phyloP scores from a whole-genome alignment of 1,140 invertebrate species.

The Danaus plexippus region DNA sequence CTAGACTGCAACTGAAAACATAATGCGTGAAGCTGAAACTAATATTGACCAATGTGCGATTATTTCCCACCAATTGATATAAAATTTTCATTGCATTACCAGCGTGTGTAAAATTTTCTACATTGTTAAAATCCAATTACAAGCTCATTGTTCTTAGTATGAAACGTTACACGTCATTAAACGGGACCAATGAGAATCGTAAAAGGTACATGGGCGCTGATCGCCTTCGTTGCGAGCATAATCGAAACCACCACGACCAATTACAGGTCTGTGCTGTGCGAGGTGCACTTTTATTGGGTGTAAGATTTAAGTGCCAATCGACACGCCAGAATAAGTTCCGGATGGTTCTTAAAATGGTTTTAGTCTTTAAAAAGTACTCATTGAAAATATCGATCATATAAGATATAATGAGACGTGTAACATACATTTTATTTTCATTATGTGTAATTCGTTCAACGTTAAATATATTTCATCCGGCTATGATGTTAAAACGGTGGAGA shows the following conservation, averaged over 20 bases:
- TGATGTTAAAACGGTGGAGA: constrained; percentile 34
- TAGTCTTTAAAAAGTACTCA: constrained; percentile 18
- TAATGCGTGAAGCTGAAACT: background rate
- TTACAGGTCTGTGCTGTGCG: constrained; percentile 50
- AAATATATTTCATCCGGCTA: background rate
- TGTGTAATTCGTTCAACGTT: constrained; percentile 4
- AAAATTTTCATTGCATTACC: constrained; percentile 5
- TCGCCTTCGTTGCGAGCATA: constrained; percentile 37
- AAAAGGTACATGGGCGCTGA: constrained; percentile 50
- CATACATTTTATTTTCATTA: constrained; percentile 2
- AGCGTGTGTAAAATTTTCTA: constrained; percentile 37
- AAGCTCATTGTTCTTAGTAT: constrained; percentile 55
- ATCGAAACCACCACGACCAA: constrained; percentile 56
- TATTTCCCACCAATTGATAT: constrained; percentile 1
- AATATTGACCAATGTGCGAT: background rate
- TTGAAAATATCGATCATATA: constrained; percentile 10
- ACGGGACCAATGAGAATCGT: constrained; percentile 64
- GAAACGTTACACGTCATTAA: constrained; percentile 64
- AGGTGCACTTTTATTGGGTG: constrained; percentile 68
- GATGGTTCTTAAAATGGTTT: constrained; percentile 59
- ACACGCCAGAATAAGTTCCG: constrained; percentile 46
- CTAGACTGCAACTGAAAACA: constrained; percentile 7
- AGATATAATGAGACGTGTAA: constrained; percentile 5
- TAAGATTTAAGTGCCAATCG: constrained; percentile 67
- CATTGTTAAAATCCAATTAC: constrained; percentile 63